Conservation (phyloP, 2,888 invertebrate genomes). For the Anthrax anthrax region DNA sequence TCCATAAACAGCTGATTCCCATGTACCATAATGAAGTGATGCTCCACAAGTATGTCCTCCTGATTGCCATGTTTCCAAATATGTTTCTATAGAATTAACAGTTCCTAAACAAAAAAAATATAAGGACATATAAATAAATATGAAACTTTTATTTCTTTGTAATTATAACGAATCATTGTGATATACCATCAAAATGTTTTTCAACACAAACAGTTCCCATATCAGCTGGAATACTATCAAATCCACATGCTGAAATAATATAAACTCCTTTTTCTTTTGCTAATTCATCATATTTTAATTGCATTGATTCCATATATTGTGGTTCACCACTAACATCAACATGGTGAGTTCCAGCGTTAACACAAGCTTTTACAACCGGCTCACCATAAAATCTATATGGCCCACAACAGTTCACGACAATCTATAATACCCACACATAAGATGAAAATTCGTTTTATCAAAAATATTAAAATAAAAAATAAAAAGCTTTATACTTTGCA, state of each 20-base stretch:
- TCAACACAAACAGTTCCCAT: slow-evolving; percentile 68
- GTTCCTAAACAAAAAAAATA: slow-evolving; percentile 37
- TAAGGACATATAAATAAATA: no score
- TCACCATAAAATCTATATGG: slow-evolving; percentile 83
- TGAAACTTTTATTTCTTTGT: no score
- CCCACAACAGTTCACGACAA: slow-evolving; percentile 80
- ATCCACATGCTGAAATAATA: slow-evolving; percentile 82
- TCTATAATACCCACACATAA: no score
- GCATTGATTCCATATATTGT: slow-evolving; percentile 74
- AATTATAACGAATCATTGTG: not conserved
- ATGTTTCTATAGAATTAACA: slow-evolving; percentile 64
- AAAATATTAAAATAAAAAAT: no score
- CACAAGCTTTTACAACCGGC: slow-evolving; percentile 75
- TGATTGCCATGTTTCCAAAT: slow-evolving; percentile 37
- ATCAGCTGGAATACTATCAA: slow-evolving; percentile 84
- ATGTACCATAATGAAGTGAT: slow-evolving; percentile 67
- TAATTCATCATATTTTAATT: slow-evolving; percentile 57
- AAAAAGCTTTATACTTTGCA: slow-evolving; percentile 48
- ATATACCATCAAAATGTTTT: slow-evolving; percentile 52
- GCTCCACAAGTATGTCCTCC: slow-evolving; percentile 32
- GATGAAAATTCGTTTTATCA: no score
- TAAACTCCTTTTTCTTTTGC: slow-evolving; percentile 72
- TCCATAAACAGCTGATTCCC: slow-evolving; percentile 74
- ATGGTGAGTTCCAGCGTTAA: slow-evolving; percentile 67
- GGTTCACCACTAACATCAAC: slow-evolving; percentile 92